These are phyloP conservation scores for Hypolimnas misippus DNA, from an alignment of 2,888 invertebrate species.

Conservation along the genomic window DNA sequence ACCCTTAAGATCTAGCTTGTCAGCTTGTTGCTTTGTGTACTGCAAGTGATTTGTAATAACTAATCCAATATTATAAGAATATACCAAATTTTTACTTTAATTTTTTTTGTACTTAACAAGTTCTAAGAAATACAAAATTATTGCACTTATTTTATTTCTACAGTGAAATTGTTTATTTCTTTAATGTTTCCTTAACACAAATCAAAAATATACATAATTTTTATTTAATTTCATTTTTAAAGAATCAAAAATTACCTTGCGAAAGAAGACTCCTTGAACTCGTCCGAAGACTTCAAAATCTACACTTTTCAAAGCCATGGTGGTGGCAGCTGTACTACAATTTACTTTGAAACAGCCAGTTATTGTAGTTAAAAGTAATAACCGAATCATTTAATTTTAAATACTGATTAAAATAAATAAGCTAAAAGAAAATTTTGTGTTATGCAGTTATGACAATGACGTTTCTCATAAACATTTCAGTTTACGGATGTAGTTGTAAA, in stretches of 20 bases:
- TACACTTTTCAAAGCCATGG: constrained; percentile 58
- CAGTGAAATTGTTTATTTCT: too few relatives aligned
- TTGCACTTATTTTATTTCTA: not conserved
- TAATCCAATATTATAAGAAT: not conserved
- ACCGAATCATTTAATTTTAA: constrained; percentile 55
- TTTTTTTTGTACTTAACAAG: not conserved
- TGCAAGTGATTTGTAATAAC: constrained; percentile 50
- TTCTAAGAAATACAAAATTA: not conserved
- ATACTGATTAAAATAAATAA: too few relatives aligned
- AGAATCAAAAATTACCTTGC: constrained; percentile 75
- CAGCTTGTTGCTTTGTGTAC: constrained; percentile 87
- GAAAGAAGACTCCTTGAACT: constrained; percentile 86
- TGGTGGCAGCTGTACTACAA: constrained; percentile 43
- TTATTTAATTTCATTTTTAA: not conserved
- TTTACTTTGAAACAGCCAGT: constrained; percentile 49
- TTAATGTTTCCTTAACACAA: too few relatives aligned
- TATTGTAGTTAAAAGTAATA: constrained; percentile 56
- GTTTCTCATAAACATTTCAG: not conserved
- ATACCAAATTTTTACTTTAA: too few relatives aligned
- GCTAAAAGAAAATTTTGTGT: not conserved
- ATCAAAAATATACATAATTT: too few relatives aligned
- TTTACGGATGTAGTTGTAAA: not conserved
- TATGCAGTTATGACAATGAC: not conserved
- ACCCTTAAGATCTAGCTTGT: constrained; percentile 85
- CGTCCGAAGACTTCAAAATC: constrained; percentile 86